phyloP scores from a whole-genome alignment of 64 coral and sea anemone species.

The Anthopleura sola region DNA sequence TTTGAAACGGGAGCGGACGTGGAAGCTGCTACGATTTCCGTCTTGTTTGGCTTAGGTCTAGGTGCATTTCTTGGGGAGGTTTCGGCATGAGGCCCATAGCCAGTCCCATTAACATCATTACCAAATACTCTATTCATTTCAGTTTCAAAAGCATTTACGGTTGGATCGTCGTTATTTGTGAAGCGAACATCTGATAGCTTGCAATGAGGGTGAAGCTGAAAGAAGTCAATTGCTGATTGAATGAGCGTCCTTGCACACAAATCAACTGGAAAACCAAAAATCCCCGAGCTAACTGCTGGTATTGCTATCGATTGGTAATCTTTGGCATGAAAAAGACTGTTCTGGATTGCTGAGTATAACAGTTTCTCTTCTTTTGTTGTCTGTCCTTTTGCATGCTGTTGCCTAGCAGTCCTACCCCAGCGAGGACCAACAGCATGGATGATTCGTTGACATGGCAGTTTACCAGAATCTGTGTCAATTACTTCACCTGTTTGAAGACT shows the following conservation, averaged over 20 bases:
- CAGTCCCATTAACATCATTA: no score
- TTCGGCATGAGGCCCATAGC: no score
- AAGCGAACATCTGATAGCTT: slow-evolving; percentile 39
- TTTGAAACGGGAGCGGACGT: not conserved
- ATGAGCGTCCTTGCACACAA: slow-evolving; percentile 43
- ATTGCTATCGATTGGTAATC: slow-evolving; percentile 41
- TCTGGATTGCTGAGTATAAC: slow-evolving; percentile 4
- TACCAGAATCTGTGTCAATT: slow-evolving; percentile 24
- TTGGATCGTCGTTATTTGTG: slow-evolving; percentile 34
- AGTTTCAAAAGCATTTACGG: slow-evolving; percentile 12
- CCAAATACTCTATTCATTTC: slow-evolving; percentile 45
- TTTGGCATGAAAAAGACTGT: not conserved
- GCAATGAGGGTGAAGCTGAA: slow-evolving; percentile 7
- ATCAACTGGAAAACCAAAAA: slow-evolving; percentile 41
- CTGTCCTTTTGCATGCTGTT: not conserved
- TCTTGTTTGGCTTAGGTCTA: not conserved
- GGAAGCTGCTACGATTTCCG: not conserved
- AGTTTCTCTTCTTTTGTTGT: slow-evolving; percentile 17
- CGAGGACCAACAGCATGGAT: slow-evolving; percentile 55
- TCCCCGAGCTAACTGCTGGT: slow-evolving; percentile 58
- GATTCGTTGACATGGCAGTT: slow-evolving; percentile 45
- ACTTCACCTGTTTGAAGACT: not conserved
- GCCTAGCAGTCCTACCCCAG: not conserved
- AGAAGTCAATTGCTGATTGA: slow-evolving; percentile 38
- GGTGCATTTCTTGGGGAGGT: no score